Evolutionary conservation across 2,888 invertebrate genomes (phyloP).

Genomic region (Urechis unicinctus): DNA sequence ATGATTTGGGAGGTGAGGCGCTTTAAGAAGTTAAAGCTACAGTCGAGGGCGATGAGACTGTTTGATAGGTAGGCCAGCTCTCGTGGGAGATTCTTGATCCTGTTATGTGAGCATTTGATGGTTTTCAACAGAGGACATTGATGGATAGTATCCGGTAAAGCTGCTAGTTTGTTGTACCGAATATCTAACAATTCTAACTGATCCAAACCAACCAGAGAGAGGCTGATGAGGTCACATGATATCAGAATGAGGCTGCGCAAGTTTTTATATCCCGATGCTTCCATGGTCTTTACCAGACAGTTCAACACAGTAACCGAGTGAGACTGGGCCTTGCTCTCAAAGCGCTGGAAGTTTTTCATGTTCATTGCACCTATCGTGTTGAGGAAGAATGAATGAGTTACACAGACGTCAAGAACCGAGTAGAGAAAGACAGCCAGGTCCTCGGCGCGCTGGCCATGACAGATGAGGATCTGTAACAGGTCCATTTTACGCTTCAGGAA

Average conservation of each 20-base stretch:
- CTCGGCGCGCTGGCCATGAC: constrained; percentile 15
- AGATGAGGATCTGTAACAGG: constrained; percentile 11
- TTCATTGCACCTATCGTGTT: constrained; percentile 13
- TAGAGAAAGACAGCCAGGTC: constrained; percentile 20
- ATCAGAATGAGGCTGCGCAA: constrained; percentile 17
- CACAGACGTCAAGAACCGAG: constrained; percentile 16
- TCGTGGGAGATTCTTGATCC: constrained; percentile 13
- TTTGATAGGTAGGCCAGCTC: constrained; percentile 10
- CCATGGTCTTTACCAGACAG: constrained; percentile 10
- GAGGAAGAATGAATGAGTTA: constrained; percentile 15
- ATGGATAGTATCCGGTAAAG: constrained; percentile 9
- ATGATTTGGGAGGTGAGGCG: constrained; percentile 9
- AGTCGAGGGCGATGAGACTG: constrained; percentile 11
- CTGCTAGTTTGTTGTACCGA: constrained; percentile 16
- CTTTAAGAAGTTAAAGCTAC: constrained; percentile 13
- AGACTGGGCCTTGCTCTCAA: constrained; percentile 9
- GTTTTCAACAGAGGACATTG: constrained; percentile 14
- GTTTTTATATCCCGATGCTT: constrained; percentile 10
- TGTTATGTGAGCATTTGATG: constrained; percentile 15
- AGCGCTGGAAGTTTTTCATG: constrained; percentile 20
- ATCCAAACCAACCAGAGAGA: constrained; percentile 11
- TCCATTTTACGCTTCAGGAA: constrained; percentile 12
- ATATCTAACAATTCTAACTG: constrained; percentile 17
- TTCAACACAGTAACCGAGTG: constrained; percentile 18
- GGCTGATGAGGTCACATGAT: constrained; percentile 11